Evolutionary conservation across 2,888 invertebrate species (phyloP).

Genomic region (Itoplectis maculator): DNA sequence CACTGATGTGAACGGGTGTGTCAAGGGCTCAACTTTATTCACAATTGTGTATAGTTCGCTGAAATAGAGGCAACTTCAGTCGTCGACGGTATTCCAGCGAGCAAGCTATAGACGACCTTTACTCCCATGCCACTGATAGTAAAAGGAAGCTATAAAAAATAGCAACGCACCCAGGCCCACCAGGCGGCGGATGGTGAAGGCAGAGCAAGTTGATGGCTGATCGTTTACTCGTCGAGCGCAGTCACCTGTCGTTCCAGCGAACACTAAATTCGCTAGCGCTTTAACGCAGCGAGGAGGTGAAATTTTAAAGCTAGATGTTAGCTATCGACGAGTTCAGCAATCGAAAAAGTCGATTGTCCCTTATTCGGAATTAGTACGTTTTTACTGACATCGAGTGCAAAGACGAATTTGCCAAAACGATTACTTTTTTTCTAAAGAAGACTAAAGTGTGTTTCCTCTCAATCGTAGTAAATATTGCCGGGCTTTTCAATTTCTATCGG

Average conservation of each 20-base stretch:
- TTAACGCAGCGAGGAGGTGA: constrained; percentile 2
- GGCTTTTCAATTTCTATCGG: constrained; percentile 53
- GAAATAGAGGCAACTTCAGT: constrained; percentile 43
- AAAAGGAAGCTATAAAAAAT: constrained; percentile 48
- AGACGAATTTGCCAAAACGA: constrained; percentile 70
- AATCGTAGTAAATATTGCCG: constrained; percentile 14
- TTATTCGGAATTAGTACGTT: constrained; percentile 63
- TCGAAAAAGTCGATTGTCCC: constrained; percentile 71
- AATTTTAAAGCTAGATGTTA: constrained; percentile 47
- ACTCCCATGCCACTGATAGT: constrained; percentile 30
- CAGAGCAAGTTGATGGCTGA: constrained; percentile 25
- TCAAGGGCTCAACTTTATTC: constrained; percentile 50
- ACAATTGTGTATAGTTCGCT: constrained; percentile 26
- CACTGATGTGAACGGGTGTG: constrained; percentile 25
- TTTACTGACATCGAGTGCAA: constrained; percentile 73
- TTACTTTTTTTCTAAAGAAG: constrained; percentile 67
- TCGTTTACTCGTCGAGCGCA: constrained; percentile 41
- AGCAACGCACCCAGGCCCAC: constrained; percentile 7
- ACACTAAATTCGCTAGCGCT: constrained; percentile 23
- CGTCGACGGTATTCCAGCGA: constrained; percentile 22
- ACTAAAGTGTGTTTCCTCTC: background rate
- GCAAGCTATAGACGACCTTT: constrained; percentile 24
- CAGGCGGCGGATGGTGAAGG: constrained; percentile 32
- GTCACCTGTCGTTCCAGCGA: constrained; percentile 42
- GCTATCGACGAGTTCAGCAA: constrained; percentile 34